phyloP scores from a whole-genome alignment of 2,888 invertebrate species.

The Silvanus unidentatus region DNA sequence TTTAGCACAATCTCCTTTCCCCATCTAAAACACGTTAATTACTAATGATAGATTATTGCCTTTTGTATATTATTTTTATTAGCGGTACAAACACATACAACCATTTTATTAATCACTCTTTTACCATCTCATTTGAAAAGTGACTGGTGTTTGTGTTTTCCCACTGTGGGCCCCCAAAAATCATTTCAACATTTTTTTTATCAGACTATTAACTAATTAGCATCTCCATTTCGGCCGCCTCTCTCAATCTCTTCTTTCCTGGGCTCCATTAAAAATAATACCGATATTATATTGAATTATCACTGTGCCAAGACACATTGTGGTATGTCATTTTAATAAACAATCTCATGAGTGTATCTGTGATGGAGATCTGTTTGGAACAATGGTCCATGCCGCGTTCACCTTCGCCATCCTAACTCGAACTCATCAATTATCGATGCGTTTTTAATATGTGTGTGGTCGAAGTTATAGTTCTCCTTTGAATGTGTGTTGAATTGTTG shows the following conservation, averaged over 20 bases:
- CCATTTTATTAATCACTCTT: no score
- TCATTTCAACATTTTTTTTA: no score
- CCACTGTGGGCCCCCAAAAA: no score
- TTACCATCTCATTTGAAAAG: no score
- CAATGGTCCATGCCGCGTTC: slow-evolving; percentile 24
- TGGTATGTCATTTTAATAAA: slow-evolving; percentile 25
- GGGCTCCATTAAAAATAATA: slow-evolving; percentile 8
- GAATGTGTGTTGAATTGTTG: background rate
- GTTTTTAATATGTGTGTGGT: slow-evolving; percentile 21
- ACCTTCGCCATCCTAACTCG: slow-evolving; percentile 10
- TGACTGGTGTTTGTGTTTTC: no score
- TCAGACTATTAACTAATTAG: no score
- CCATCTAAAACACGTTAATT: no score
- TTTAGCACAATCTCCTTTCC: no score
- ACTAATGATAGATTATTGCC: no score
- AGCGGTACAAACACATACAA: no score
- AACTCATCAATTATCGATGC: slow-evolving; percentile 25
- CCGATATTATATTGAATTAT: slow-evolving; percentile 19
- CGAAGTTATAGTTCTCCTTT: slow-evolving; percentile 10
- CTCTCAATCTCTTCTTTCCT: background rate
- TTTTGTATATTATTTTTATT: no score
- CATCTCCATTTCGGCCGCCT: no score
- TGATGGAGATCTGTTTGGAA: slow-evolving; percentile 21
- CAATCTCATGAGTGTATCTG: slow-evolving; percentile 25
- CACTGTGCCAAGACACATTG: slow-evolving; percentile 12